Conservation (phyloP, 2,113 vertebrate species). For the Neolamprologus modestus region DNA sequence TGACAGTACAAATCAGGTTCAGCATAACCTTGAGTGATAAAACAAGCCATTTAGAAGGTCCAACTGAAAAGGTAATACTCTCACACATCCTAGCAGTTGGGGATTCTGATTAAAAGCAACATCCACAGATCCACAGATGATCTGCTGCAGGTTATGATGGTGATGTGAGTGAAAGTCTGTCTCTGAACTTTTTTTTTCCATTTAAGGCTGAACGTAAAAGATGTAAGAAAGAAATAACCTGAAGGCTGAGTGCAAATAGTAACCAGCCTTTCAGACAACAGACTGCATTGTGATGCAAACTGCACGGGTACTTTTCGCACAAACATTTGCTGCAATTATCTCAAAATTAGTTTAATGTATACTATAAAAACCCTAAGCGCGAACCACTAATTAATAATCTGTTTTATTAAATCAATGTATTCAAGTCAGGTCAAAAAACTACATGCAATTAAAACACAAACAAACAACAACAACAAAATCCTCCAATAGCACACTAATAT, state of each 20-base stretch:
- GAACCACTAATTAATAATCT: neutral
- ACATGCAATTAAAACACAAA: neutral
- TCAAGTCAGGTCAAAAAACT: neutral
- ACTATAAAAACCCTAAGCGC: neutral
- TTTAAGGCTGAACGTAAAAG: neutral
- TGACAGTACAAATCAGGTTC: conserved; percentile 15
- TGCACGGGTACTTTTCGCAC: neutral
- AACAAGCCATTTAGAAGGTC: conserved; percentile 28
- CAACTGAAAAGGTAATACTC: conserved; percentile 8
- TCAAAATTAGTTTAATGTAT: neutral
- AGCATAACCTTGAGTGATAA: conserved; percentile 42
- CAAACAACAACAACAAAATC: neutral
- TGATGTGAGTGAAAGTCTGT: neutral
- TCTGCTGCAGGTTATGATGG: neutral
- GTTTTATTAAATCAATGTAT: neutral
- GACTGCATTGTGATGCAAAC: neutral
- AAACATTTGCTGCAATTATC: neutral
- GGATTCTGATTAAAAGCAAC: conserved; percentile 14
- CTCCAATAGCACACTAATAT: neutral
- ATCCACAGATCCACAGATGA: neutral
- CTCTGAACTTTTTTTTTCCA: neutral
- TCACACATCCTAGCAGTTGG: conserved; percentile 3
- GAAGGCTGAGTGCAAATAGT: neutral
- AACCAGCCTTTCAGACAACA: neutral
- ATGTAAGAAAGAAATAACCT: neutral